Conservation (phyloP, 35 echinoderm and acorn worm genomes). For the Nesometra sesokonis region DNA sequence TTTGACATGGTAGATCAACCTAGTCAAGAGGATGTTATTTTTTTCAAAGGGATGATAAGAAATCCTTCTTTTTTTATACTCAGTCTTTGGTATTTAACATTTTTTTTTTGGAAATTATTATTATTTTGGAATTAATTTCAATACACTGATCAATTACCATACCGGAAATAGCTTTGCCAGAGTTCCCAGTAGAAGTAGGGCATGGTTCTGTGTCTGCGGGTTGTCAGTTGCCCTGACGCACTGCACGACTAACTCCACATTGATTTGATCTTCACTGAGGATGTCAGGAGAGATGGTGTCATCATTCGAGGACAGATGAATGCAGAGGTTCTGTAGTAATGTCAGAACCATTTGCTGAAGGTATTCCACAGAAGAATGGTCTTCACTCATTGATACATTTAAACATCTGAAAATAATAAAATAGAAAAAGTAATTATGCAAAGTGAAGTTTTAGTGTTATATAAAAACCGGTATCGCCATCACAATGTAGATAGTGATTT, state of each 20-base stretch:
- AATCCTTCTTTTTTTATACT: too few relatives aligned
- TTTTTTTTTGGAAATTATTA: background rate
- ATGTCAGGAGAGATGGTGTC: slow-evolving; percentile 15
- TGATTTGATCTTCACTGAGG: slow-evolving; percentile 73
- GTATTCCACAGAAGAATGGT: slow-evolving; percentile 48
- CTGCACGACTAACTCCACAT: slow-evolving; percentile 85
- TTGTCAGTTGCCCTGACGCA: slow-evolving; percentile 82
- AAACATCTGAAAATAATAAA: slow-evolving; percentile 47
- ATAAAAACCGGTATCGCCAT: too few relatives aligned
- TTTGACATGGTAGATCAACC: too few relatives aligned
- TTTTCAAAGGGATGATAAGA: too few relatives aligned
- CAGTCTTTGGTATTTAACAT: background rate
- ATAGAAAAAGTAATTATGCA: background rate
- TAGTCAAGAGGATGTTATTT: too few relatives aligned
- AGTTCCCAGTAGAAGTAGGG: slow-evolving; percentile 61
- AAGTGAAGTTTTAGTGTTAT: too few relatives aligned
- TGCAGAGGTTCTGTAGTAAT: slow-evolving; percentile 56
- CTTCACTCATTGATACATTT: slow-evolving; percentile 19
- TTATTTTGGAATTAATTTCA: too few relatives aligned
- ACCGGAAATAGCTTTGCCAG: slow-evolving; percentile 86
- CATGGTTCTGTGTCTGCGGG: slow-evolving; percentile 94
- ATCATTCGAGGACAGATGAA: slow-evolving; percentile 23
- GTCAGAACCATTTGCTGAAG: slow-evolving; percentile 81
- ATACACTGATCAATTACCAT: slow-evolving; percentile 6
- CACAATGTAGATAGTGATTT: too few relatives aligned